Base-by-base conservation (phyloP, 2,888 invertebrate species). In the Amiota communis region DNA sequence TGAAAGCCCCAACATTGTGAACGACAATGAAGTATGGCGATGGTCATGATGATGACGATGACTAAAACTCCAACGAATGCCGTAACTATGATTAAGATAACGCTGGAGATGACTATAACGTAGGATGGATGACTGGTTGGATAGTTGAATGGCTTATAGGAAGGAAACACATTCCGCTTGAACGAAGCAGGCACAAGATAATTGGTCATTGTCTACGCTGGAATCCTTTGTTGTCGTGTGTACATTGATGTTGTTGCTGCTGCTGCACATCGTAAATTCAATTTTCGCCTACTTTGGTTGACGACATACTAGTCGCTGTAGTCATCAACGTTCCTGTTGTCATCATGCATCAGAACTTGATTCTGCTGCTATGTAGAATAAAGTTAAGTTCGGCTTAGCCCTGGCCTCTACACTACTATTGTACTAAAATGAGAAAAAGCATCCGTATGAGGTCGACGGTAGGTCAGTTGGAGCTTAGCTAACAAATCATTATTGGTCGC, bases 401-500 rank as follows among this genome's bases (percentile, higher is more conserved):
- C 36, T 36, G 3, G 36, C 6, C 6, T 2, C 36, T 36, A 36
- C 36, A 36, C 3, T 36, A 36, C 36, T 36, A 36, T 36, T 36
- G 36, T 36, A 36, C 36, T 36, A 2, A 23, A 23, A 23, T 23
- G 23, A 23, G 23, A 23, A 23, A 3, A 23, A 36, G 6, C 36
- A 36, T 36, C 36, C 36, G 36, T 6, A 36, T 36, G 36, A 36
- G 36, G 36, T 23, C 23, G 2, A 23, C 1, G 23, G 23, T 23
- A 23, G 23, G 23, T 36, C 36, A 36, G 59, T 59, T 15, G 20
- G 10, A 59, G 65, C 65, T 49, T 13, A 20, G 65, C 65, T 67
- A 49, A 67, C 67, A 68, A 68, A 68, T 68, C 67, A 68, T 68
- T 68, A 68, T 68, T 68, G 51, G 51, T 36, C 67, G 51, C 51